Conservation (phyloP, 2,888 invertebrate genomes). For the Drosophila crucigera region DNA sequence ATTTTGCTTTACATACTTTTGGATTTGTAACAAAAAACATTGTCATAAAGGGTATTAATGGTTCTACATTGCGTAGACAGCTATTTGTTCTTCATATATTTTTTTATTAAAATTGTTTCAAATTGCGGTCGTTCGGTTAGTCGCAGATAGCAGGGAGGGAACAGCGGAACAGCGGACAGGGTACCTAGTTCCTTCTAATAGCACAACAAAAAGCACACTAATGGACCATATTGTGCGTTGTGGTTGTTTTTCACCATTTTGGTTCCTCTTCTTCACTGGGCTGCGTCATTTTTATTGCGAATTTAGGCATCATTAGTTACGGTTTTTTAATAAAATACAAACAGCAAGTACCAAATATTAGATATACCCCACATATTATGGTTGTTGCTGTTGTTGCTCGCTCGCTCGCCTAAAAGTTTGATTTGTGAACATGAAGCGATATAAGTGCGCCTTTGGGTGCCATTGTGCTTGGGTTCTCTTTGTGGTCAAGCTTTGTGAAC, state of each 20-base stretch:
- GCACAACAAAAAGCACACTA: conserved; percentile 73
- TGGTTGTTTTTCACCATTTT: conserved; percentile 29
- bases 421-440: conserved; percentile 70
- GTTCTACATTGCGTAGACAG: background rate
- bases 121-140: conserved; percentile 60
- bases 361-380: conserved; percentile 30
- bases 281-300: conserved; percentile 76
- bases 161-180: background rate
- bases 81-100: conserved; percentile 39
- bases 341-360: conserved; percentile 61
- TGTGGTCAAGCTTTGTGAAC: conserved; percentile 74
- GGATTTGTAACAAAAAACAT: background rate
- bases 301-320: conserved; percentile 82
- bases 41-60: conserved; percentile 5
- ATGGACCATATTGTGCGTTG: conserved; percentile 80
- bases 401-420: conserved; percentile 61
- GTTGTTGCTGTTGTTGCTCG: background rate
- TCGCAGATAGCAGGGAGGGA: background rate
- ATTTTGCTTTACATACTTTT: background rate
- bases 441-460: conserved; percentile 79
- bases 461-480: conserved; percentile 63
- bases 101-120: conserved; percentile 82
- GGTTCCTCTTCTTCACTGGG: conserved; percentile 6
- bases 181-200: conserved; percentile 61
- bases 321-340: conserved; percentile 80